phyloP scores from a whole-genome alignment of 2,113 vertebrate species.

The Patagioenas fasciata region DNA sequence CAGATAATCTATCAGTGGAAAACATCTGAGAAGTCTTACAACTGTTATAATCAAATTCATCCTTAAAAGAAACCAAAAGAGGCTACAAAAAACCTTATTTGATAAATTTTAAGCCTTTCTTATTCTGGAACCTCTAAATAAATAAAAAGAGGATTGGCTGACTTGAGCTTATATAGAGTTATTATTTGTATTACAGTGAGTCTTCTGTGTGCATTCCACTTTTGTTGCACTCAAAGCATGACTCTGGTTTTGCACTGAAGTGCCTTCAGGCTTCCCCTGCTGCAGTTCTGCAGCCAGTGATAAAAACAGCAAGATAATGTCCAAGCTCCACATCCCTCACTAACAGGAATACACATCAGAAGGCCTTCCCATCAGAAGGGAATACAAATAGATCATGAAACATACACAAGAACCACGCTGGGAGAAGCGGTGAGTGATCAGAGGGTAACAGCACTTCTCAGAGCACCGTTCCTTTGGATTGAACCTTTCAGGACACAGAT shows the following conservation, averaged over 20 bases:
- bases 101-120: background rate
- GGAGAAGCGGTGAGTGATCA: background rate
- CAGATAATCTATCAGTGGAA: background rate
- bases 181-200: background rate
- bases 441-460: background rate
- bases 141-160: background rate
- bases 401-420: background rate
- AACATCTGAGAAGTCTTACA: background rate
- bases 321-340: background rate
- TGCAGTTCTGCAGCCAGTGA: too few species aligned
- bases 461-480: background rate
- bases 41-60: background rate
- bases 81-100: background rate
- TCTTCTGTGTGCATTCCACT: background rate
- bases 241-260: background rate
- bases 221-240: background rate
- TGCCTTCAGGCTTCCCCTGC: background rate
- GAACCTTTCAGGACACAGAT: background rate
- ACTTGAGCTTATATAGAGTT: background rate
- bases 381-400: background rate
- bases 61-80: background rate
- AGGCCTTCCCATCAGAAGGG: background rate
- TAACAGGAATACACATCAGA: background rate
- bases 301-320: fast-evolving
- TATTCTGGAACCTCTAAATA: background rate